Conservation (phyloP, 2,113 vertebrate species). For the Limanda limanda region DNA sequence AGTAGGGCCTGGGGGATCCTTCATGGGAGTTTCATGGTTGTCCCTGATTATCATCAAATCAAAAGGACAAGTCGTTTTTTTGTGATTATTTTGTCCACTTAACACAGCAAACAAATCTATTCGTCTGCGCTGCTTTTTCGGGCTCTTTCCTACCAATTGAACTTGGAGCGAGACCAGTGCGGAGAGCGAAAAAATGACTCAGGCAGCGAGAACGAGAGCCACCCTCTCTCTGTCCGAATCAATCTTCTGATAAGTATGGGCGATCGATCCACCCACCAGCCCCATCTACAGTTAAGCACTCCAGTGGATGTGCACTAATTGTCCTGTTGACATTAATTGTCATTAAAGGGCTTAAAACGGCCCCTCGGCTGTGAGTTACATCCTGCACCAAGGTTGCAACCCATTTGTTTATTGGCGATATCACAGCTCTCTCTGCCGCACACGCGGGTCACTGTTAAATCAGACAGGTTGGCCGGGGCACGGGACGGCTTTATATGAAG, state of each 20-base stretch:
- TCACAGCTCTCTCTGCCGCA: constrained; percentile 47
- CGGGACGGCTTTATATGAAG: constrained; percentile 42
- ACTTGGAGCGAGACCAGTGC: not conserved
- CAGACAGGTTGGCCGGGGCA: constrained; percentile 31
- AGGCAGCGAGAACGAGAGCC: constrained; percentile 40
- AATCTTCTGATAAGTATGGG: constrained; percentile 80
- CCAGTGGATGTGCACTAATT: constrained; percentile 80
- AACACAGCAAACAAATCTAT: constrained; percentile 13
- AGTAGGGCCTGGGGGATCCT: constrained; percentile 34
- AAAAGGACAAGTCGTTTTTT: constrained; percentile 18
- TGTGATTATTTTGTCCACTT: constrained; percentile 21
- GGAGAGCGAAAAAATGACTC: constrained; percentile 35
- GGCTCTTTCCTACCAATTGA: not conserved
- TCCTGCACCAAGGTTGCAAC: constrained; percentile 49
- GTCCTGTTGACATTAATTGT: constrained; percentile 84
- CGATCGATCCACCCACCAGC: constrained; percentile 73
- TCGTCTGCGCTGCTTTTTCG: not conserved
- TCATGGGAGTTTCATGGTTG: not conserved
- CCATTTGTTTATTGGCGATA: constrained; percentile 79
- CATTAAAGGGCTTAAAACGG: constrained; percentile 79
- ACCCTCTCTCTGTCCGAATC: constrained; percentile 70
- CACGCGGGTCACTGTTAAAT: constrained; percentile 52
- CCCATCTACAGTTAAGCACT: constrained; percentile 75
- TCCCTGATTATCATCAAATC: constrained; percentile 12
- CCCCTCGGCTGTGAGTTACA: constrained; percentile 69